Evolutionary conservation across 2,888 invertebrate genomes (phyloP), one percentile per base, ranked within the genome.

Genomic region (Ichneumon xanthorius): DNA sequence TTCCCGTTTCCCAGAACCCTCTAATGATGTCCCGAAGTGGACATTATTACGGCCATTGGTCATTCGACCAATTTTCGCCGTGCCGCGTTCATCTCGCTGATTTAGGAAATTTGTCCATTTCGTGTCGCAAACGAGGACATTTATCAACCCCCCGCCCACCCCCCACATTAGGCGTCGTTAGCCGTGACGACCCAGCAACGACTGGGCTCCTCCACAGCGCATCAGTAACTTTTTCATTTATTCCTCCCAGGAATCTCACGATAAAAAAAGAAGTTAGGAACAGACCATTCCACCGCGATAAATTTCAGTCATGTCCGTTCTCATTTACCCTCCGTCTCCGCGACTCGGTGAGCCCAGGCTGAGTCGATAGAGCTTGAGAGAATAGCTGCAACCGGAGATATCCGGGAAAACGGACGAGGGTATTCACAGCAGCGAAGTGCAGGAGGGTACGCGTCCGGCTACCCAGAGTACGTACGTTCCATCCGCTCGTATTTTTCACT

Each of bases 241-340:
- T 72, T 80, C 37, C 50, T 65, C n/a, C 45, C 14, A 40, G 45
- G 65, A 58, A 16, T 61, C 53, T 16, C 50, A n/a, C 19, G 65
- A 9, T 22, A 19, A 14, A 50, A 19, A 22, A 48, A 26, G 40
- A 48, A 45, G 48, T 11, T 14, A 58, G 37, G 50, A 33, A 48
- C 16, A 37, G 68, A 68, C 75, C 30, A 63, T 68, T 19, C 68
- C 58, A 53, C 61, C 61, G 68, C 80, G 45, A 75, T 81, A 81
- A 68, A 81, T 81, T 81, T 75, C 48, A 19, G 73, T 75, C 80
- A 75, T 68, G 80, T 75, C 68, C 73, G 65, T 75, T 75, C 68
- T 67, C 61, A 75, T 75, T 75, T 75, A 68, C 67, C 58, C 19
- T 67, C 67, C 40, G 53, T 55, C 80, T 73, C 58, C 67, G 48